A percentile compares a stretch with the other conserved stretches of the same genome.
These are phyloP conservation scores for Perca fluviatilis DNA, from an alignment of 2,113 vertebrate genomes.

Conservation along the genomic window DNA sequence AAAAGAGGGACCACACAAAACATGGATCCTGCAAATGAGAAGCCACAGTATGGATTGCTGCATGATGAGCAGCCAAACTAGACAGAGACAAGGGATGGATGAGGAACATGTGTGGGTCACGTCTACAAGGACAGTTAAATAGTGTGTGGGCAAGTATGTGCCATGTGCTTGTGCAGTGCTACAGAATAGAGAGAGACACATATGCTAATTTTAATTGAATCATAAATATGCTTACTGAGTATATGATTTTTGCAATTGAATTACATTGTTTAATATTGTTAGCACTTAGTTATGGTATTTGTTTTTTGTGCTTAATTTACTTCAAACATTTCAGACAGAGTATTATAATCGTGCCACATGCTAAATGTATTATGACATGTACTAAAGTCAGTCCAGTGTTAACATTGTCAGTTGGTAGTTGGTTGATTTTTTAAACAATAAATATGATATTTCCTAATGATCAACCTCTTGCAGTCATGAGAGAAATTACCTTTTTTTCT, in stretches of 20 bases:
- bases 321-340: background rate
- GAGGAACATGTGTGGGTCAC: constrained; percentile 47
- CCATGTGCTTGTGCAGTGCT: background rate
- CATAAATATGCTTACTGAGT: background rate
- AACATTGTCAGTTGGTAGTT: background rate
- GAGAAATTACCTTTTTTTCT: background rate
- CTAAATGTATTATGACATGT: background rate
- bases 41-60: constrained; percentile 54
- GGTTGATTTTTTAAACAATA: background rate
- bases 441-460: too few relatives aligned
- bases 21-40: constrained; percentile 67
- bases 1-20: constrained; percentile 74
- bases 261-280: background rate
- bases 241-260: background rate
- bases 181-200: background rate
- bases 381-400: background rate
- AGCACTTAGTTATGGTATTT: background rate
- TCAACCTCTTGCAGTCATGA: background rate
- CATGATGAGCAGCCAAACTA: constrained; percentile 57
- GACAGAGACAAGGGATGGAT: constrained; percentile 51
- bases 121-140: constrained; percentile 26
- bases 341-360: background rate
- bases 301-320: background rate
- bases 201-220: background rate
- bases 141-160: background rate